Conservation (phyloP, 2,888 invertebrate species). For the Electrophaes corylata region DNA sequence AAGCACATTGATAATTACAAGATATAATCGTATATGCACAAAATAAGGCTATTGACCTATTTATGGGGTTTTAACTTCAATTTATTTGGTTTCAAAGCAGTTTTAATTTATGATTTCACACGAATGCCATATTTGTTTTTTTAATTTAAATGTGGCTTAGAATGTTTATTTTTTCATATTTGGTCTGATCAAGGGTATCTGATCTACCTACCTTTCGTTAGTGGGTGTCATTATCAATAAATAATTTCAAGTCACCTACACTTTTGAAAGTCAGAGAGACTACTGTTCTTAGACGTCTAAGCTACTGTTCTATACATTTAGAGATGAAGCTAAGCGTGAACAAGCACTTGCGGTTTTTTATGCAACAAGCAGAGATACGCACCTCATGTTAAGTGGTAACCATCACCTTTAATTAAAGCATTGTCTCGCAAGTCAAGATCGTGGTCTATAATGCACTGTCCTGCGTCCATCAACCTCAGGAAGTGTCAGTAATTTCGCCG, state of each 20-base stretch:
- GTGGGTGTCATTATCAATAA: not conserved
- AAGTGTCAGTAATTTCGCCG: too few species aligned
- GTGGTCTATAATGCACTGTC: too few species aligned
- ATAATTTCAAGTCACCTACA: not conserved
- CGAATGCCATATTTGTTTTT: not conserved
- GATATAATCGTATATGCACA: conserved; percentile 24
- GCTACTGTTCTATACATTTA: too few species aligned
- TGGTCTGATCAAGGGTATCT: not conserved
- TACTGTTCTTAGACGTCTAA: too few species aligned
- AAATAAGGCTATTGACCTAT: conserved; percentile 28
- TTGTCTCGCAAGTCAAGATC: too few species aligned
- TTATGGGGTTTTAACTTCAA: not conserved
- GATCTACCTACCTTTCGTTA: not conserved
- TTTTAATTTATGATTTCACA: not conserved
- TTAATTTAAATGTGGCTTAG: not conserved
- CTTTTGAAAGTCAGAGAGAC: not conserved
- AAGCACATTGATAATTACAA: conserved; percentile 21
- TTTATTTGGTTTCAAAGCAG: not conserved
- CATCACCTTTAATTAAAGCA: too few species aligned
- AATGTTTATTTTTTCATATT: not conserved
- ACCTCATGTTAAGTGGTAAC: too few species aligned
- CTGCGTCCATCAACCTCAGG: too few species aligned
- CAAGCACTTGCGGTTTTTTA: too few species aligned
- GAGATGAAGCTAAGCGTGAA: too few species aligned
- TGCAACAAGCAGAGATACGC: too few species aligned